Evolutionary conservation across 2,888 invertebrate species (phyloP).

Genomic region (Hypercompe scribonia): DNA sequence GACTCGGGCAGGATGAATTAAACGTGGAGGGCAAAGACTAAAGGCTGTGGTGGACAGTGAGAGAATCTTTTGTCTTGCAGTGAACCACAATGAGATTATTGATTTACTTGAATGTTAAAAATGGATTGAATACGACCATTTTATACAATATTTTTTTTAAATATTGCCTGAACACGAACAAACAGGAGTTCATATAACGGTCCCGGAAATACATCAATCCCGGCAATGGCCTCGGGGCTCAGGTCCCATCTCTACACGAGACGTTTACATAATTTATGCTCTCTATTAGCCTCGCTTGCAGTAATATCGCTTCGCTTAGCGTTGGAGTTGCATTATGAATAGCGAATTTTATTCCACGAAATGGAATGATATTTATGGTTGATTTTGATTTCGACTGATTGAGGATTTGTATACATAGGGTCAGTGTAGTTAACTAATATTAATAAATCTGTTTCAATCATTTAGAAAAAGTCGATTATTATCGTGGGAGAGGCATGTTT

Average conservation of each 20-base stretch:
- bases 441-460: not conserved
- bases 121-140: not conserved
- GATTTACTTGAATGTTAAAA: not conserved
- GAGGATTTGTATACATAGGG: not conserved
- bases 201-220: not conserved
- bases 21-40: no score
- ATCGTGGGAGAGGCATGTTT: no score
- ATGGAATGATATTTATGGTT: conserved; percentile 4
- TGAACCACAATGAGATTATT: not conserved
- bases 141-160: not conserved
- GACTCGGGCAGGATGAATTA: no score
- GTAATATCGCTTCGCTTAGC: conserved; percentile 45
- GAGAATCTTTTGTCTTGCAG: no score
- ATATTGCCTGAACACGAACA: not conserved
- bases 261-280: conserved; percentile 46
- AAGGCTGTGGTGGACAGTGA: no score
- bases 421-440: not conserved
- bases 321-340: conserved; percentile 35
- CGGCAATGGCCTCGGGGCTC: conserved; percentile 5
- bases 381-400: conserved; percentile 1
- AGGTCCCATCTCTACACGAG: conserved; percentile 28
- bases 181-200: not conserved
- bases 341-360: conserved; percentile 19
- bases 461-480: not conserved
- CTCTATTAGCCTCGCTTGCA: conserved; percentile 43